Base-by-base conservation (phyloP, 2,113 vertebrate species). In the Myotis brandtii region DNA sequence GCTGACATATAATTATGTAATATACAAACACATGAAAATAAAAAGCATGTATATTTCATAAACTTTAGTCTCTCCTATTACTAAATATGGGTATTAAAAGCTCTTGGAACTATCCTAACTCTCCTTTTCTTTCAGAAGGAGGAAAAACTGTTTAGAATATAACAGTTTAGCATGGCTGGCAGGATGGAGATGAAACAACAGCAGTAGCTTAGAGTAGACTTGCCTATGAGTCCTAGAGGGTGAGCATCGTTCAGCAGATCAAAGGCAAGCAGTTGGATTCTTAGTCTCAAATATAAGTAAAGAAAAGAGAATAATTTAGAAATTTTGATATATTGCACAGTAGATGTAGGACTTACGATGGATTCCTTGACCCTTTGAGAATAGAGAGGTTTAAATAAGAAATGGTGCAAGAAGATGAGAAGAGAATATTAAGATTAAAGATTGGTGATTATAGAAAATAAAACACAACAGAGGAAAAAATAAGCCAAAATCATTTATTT, bases 301-400 rank as follows among this genome's bases (percentile, higher is more conserved):
- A 85, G 18, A 86, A 66, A 86, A 77, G 46, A 81, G 23, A 84
- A 34, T 34, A 91, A 86, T 66, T 89, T 50, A 80, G 52, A 79
- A 86, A 91, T 86, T 73, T 77, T 66, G 14, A 93, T 67, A 75
- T 77, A 73, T 56, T 93, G 12, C 13, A 4, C 7, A 79, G 43
- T 86, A 79, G 17, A 86, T 83, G 11, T 21, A 76, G 20, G 10
- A 4, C 2, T 86, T 79, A 62, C 10, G 4, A n/a, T 79, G 59
- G 93, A 70, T 83, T 86, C 16, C 64, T 72, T 27, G 69, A 18
- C 3, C 23, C 7, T 83, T 50, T 83, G 5, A 88, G 6, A 40
- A 70, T 8, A 89, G 17, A 40, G 9, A 88, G 77, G 69, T 27
- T 48, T 69, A 50, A 85, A 21, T 50, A 25, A 3, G 20, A 86